Base-by-base conservation (phyloP, 2,888 invertebrate genomes). In the Ceraclea dissimilis region DNA sequence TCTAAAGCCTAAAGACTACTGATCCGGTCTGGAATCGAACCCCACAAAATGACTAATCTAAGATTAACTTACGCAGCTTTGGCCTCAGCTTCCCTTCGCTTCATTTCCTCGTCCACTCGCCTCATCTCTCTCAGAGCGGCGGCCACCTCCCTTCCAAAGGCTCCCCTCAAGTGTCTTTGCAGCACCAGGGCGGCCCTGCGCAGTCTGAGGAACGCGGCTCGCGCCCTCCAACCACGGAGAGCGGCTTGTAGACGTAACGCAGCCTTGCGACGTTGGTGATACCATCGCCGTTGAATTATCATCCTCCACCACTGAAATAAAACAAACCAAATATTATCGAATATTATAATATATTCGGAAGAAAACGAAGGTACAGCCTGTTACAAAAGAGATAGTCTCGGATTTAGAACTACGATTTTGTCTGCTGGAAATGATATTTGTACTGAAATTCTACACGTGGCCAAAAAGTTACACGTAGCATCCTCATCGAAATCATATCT, bases 111-210 rank as follows among this genome's bases (percentile, higher is more conserved):
- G 69, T 92, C 90, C 56, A 91, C 90, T 20, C 89, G 74, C 63
- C 85, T 78, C 90, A 93, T 93, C 75, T 93, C 93, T 5, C 92
- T 73, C 60, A 94, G 70, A 0, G 93, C 93, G 1, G 88, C 80
- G 0, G 93, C 93, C 57, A 84, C 92, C 73, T 93, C 93, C 61
- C 94, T 75, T 0, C 93, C 94, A 73, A 93, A 94, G 64, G 92
- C 91, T 2, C 94, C 94, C 10, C 93, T 75, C 61, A 93, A 73
- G 69, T 89, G 91, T 58, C 90, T 81, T 74, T 94, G 93, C 62
- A 94, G 88, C 17, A 92, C 85, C 63, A 93, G 80, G 0, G 88
- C 90, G 0, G 93, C 90, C 59, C 93, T 78, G n/a, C 91, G 80
- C 68, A 86, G 83, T 47, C 85, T 79, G 63, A 93, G 76, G 74